These are phyloP conservation scores for Hemaris fuciformis DNA, from an alignment of 2,888 invertebrate genomes.

Conservation along the genomic window DNA sequence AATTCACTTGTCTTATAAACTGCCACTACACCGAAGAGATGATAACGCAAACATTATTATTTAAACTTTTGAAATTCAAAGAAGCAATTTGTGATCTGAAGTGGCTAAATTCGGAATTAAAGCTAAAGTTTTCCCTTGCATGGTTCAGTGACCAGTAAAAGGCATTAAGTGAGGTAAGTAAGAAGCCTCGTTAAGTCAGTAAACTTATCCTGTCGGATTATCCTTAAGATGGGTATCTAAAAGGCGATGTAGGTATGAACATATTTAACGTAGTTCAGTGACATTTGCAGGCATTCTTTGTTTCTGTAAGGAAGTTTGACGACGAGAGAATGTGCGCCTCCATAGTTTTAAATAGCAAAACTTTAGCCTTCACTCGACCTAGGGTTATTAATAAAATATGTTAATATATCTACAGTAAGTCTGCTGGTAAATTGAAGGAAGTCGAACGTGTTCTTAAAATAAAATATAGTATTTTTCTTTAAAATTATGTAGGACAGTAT, in stretches of 20 bases:
- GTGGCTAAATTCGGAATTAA: neutral
- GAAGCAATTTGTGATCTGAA: neutral
- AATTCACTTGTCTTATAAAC: neutral
- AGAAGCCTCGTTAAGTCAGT: conserved; percentile 55
- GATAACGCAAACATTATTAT: neutral
- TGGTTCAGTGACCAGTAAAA: conserved; percentile 54
- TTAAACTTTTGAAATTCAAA: neutral
- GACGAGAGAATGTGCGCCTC: neutral
- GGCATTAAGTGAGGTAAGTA: conserved; percentile 42
- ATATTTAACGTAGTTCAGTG: neutral
- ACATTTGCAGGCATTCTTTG: neutral
- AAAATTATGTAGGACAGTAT: too few relatives aligned
- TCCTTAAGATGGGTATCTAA: neutral
- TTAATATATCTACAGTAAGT: too few relatives aligned
- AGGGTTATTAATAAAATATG: too few relatives aligned
- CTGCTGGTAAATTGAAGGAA: too few relatives aligned
- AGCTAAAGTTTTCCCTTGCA: conserved; percentile 30
- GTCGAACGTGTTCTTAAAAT: too few relatives aligned
- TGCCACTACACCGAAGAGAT: too few relatives aligned
- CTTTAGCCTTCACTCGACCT: too few relatives aligned
- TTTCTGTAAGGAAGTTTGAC: neutral
- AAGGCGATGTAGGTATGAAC: neutral
- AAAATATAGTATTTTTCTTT: too few relatives aligned
- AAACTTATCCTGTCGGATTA: conserved; percentile 50
- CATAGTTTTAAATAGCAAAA: too few relatives aligned